Conservation (phyloP, 2,797 vertebrate genomes). For the Tapirus indicus region DNA sequence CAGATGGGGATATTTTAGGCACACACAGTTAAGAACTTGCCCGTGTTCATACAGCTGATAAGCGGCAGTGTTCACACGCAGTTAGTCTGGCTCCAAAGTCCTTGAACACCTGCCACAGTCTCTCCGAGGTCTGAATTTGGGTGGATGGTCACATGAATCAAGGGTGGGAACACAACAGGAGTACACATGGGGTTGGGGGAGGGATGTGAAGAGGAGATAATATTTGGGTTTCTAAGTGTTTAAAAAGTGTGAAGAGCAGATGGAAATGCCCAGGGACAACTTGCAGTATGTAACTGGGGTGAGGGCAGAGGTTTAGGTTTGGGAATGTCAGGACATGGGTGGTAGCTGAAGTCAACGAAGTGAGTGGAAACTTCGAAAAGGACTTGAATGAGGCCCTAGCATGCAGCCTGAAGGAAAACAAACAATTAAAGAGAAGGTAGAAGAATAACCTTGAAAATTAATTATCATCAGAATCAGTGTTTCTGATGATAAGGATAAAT, state of each 20-base stretch:
- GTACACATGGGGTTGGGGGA: neutral
- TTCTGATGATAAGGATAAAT: neutral
- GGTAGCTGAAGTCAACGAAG: neutral
- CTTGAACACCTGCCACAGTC: neutral
- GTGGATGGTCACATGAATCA: neutral
- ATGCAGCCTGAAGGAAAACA: neutral
- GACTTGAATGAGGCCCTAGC: neutral
- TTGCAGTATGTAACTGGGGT: neutral
- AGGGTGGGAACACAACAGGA: neutral
- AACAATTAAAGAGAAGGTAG: neutral
- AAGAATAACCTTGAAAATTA: slow-evolving; percentile 3
- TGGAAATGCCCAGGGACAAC: neutral
- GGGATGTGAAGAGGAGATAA: neutral
- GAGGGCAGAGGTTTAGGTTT: neutral
- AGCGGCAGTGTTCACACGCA: neutral
- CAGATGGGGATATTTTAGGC: neutral
- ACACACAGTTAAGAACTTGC: neutral
- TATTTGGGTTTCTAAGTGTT: neutral
- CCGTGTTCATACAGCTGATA: neutral
- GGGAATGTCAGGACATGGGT: neutral
- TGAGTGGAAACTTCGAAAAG: neutral
- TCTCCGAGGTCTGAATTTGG: neutral
- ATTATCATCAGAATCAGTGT: neutral
- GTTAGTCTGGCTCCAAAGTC: neutral
- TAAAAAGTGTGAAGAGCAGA: neutral